Conservation (phyloP, 2,888 invertebrate genomes). For the Malthinus seriepunctatus region DNA sequence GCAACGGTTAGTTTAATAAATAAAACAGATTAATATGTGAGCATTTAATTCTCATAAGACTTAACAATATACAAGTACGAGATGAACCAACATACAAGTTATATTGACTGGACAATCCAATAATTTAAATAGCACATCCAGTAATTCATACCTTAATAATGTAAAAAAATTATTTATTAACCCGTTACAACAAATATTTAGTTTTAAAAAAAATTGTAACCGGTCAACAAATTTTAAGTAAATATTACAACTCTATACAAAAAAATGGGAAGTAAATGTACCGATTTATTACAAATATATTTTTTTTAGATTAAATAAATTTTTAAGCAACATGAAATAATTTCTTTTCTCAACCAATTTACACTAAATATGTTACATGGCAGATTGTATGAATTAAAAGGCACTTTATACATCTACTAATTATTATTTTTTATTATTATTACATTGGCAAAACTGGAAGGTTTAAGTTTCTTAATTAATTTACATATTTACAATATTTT, state of each 20-base stretch:
- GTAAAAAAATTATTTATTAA: slow-evolving; percentile 19
- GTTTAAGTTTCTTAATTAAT: slow-evolving; percentile 50
- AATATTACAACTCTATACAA: slow-evolving; percentile 11
- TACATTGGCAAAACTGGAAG: slow-evolving; percentile 56
- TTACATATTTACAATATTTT: slow-evolving; percentile 37
- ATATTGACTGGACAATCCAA: slow-evolving; percentile 57
- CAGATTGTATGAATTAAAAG: slow-evolving; percentile 52
- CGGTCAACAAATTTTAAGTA: background rate
- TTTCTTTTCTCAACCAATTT: slow-evolving; percentile 1
- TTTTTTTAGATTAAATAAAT: slow-evolving; percentile 10
- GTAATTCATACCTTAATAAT: slow-evolving; percentile 46
- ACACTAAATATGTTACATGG: slow-evolving; percentile 38
- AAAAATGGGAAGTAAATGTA: slow-evolving; percentile 9
- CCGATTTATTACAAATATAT: slow-evolving; percentile 16
- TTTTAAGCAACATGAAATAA: slow-evolving; percentile 13
- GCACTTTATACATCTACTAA: slow-evolving; percentile 54
- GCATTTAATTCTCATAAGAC: slow-evolving; percentile 46
- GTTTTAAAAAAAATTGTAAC: background rate
- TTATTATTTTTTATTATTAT: slow-evolving; percentile 39
- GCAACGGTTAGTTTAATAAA: background rate
- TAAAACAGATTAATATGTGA: slow-evolving; percentile 34
- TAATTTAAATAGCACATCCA: slow-evolving; percentile 50
- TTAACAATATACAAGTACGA: slow-evolving; percentile 56
- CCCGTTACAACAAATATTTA: background rate
- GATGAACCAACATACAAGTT: slow-evolving; percentile 54